Conservation (phyloP, 2,113 vertebrate species). For the Neogale vison region DNA sequence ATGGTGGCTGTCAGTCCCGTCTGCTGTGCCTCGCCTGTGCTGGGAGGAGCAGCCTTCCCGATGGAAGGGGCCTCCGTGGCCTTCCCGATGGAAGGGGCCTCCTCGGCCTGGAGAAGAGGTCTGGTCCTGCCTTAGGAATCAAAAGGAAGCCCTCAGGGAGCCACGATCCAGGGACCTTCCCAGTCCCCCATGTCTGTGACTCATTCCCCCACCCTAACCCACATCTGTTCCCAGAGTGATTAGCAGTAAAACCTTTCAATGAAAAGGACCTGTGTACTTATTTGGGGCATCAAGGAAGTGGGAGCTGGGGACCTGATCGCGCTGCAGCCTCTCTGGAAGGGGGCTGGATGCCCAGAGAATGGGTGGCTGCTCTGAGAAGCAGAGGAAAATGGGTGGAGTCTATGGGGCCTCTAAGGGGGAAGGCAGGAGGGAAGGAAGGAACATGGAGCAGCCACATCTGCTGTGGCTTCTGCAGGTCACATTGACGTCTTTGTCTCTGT, state of each 20-base stretch:
- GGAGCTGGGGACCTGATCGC: background rate
- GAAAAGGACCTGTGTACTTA: slow-evolving; percentile 62
- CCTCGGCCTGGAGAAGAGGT: slow-evolving; percentile 7
- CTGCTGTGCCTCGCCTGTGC: background rate
- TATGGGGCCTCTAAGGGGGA: background rate
- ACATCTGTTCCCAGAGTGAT: slow-evolving; percentile 41
- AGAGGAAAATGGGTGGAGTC: background rate
- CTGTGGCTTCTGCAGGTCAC: background rate
- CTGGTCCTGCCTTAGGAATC: slow-evolving; percentile 27
- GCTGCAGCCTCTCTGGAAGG: background rate
- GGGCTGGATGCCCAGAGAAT: background rate
- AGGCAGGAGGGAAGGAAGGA: background rate
- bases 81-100: background rate
- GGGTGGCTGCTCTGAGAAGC: slow-evolving; percentile 39
- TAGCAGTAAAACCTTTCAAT: slow-evolving; percentile 63
- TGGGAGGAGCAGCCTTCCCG: background rate
- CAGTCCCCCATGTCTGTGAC: slow-evolving; percentile 8
- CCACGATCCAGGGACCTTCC: slow-evolving; percentile 26
- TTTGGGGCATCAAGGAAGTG: slow-evolving; percentile 33
- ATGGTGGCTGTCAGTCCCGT: background rate
- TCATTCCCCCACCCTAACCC: background rate
- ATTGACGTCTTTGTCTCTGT: background rate
- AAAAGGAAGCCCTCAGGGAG: slow-evolving; percentile 60
- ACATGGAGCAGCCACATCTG: background rate
- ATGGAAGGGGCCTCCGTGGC: background rate